Evolutionary conservation across 2,797 vertebrate genomes (phyloP), one percentile per base, ranked within the genome.

Genomic region (Enteromius anoplus): DNA sequence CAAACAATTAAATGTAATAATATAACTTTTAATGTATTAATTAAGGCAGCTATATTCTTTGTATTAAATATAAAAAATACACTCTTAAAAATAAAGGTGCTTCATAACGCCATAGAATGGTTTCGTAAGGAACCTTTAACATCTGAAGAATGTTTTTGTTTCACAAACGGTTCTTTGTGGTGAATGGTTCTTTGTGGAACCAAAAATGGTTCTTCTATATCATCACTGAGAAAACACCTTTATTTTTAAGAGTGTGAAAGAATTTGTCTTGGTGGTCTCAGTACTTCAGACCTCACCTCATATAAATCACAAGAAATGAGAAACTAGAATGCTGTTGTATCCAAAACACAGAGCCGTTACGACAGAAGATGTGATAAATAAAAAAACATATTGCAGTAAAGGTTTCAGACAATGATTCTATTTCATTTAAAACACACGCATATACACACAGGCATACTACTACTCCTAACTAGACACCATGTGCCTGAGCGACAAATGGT

Each of bases 401-500:
- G 4, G 23, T 75, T 53, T 55, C 0, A 55, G 2, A 11, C 6
- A 21, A 11, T 34, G 17, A 8, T 7, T 40, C 32, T 23, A 75
- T n/a, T 11, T 3, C 0, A 19, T 23, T 2, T 11, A 71, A 72
- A 49, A 72, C 32, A 62, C 11, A 40, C 14, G 47, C 4, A 14
- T 37, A 11, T 12, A 26, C 53, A 64, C 14, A 14, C 12, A 29
- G 5, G 23, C 19, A 42, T 6, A 78, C n/a, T n/a, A n/a, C 21
- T 26, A 11, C 7, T 60, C 26, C 45, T 32, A 62, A 53, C 62
- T 19, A 29, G 32, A 49, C 49, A n/a, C 34, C 81, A 82, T 82
- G 49, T 76, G 81, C 72, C 68, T 17, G 23, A 5, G 29, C 29
- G 49, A 82, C 81, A 82, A 66, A 68, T 76, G 81, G 81, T 76